These are phyloP conservation scores for Melipona bicolor DNA, from an alignment of 2,888 invertebrate genomes.

Conservation along the genomic window DNA sequence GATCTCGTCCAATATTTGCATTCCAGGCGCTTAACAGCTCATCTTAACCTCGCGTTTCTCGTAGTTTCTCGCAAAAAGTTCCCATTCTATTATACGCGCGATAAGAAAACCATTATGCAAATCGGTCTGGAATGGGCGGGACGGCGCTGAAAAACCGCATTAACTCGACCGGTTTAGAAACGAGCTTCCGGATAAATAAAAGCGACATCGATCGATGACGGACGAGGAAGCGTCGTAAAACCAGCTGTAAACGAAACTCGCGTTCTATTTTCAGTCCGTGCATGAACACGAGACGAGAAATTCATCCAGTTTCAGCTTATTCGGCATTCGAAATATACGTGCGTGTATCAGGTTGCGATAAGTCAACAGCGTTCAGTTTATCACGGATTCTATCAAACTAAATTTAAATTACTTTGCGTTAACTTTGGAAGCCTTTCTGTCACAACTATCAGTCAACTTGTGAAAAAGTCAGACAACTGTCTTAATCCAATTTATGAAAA, in stretches of 20 bases:
- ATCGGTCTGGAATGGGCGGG: background rate
- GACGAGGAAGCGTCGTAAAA: background rate
- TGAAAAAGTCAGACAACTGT: too few species aligned
- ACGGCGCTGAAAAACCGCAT: conserved; percentile 3
- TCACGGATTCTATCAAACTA: too few species aligned
- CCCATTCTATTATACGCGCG: background rate
- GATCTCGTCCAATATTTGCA: conserved; percentile 9
- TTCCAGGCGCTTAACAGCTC: background rate
- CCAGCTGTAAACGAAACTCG: background rate
- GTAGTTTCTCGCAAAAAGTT: background rate
- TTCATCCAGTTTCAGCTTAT: too few species aligned
- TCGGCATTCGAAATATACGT: too few species aligned
- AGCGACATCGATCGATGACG: background rate
- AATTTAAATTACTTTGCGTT: too few species aligned
- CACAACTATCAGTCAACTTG: too few species aligned
- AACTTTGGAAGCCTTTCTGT: too few species aligned
- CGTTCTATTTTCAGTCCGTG: too few species aligned
- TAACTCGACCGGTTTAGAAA: background rate
- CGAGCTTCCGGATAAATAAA: background rate
- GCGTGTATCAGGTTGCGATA: too few species aligned
- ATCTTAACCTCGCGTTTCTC: background rate
- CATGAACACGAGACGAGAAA: too few species aligned
- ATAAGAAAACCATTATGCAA: conserved; percentile 30
- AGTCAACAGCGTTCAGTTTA: too few species aligned
- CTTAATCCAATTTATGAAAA: too few species aligned